Evolutionary conservation across 1,140 invertebrate genomes (phyloP).

Genomic region (Eumaeus atala): DNA sequence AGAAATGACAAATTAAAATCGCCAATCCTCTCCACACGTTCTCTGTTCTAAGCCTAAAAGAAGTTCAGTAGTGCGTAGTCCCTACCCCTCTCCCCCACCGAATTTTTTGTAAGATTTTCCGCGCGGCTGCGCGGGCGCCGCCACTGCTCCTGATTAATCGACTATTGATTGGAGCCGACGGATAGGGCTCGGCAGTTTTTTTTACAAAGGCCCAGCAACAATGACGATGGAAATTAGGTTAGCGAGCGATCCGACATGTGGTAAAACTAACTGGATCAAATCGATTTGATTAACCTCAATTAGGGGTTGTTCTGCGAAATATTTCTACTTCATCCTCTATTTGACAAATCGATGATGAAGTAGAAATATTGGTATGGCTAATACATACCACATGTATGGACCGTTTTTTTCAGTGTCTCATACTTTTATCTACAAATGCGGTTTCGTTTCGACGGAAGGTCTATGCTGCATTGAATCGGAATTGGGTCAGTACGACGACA

Average conservation of each 20-base stretch:
- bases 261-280: neutral
- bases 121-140: slow-evolving; percentile 51
- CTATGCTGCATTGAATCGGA: too few species aligned
- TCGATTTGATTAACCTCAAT: too few species aligned
- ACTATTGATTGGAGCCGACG: slow-evolving; percentile 53
- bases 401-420: too few species aligned
- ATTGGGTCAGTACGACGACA: too few species aligned
- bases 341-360: too few species aligned
- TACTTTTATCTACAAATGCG: too few species aligned
- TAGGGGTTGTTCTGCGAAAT: too few species aligned
- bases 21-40: slow-evolving; percentile 28
- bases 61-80: slow-evolving; percentile 48
- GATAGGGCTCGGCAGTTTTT: slow-evolving; percentile 14
- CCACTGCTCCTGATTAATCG: slow-evolving; percentile 60
- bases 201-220: slow-evolving; percentile 13
- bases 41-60: slow-evolving; percentile 40
- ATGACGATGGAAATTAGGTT: slow-evolving; percentile 7
- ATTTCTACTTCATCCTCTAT: too few species aligned
- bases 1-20: too few species aligned
- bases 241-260: neutral
- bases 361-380: too few species aligned
- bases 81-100: slow-evolving; percentile 25
- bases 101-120: slow-evolving; percentile 69
- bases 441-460: too few species aligned
- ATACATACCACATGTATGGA: too few species aligned